Conservation (phyloP, 1,140 invertebrate genomes). For the Sycobia sp. region DNA sequence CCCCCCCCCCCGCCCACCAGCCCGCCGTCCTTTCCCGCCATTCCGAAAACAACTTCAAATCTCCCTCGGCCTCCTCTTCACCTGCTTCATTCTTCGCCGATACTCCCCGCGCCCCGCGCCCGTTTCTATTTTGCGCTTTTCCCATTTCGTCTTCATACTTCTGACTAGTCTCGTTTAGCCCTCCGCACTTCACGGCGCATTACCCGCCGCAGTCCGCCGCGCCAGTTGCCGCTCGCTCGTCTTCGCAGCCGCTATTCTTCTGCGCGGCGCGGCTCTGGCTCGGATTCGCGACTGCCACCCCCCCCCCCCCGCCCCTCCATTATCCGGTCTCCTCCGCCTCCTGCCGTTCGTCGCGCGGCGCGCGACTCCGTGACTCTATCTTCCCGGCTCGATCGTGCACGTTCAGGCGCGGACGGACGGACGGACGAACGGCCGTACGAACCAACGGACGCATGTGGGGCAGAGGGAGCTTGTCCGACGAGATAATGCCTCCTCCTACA, state of each 20-base stretch:
- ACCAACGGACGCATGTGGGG: constrained; percentile 1
- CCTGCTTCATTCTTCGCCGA: constrained; percentile 17
- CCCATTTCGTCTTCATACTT: background rate
- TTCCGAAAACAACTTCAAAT: constrained; percentile 11
- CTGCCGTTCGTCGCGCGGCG: background rate
- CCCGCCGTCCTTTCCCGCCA: background rate
- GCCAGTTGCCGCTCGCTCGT: background rate
- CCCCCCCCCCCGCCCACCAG: too few species aligned
- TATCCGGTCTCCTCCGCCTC: background rate
- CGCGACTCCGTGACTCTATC: constrained; percentile 27
- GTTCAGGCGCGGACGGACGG: constrained; percentile 3
- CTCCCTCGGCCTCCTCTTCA: constrained; percentile 19
- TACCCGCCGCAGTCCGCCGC: constrained; percentile 4
- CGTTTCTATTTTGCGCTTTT: constrained; percentile 19
- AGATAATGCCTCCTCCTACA: constrained; percentile 62
- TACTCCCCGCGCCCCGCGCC: background rate
- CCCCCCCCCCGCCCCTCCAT: background rate
- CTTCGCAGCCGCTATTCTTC: constrained; percentile 11
- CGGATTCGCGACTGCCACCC: too few species aligned
- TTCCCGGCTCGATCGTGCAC: background rate
- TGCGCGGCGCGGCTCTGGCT: too few species aligned
- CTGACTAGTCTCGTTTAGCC: background rate
- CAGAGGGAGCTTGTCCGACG: constrained; percentile 39
- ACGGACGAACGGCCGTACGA: background rate
- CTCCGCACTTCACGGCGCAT: background rate